phyloP scores from a whole-genome alignment of 2,888 invertebrate genomes.

The Diaperis boleti region DNA sequence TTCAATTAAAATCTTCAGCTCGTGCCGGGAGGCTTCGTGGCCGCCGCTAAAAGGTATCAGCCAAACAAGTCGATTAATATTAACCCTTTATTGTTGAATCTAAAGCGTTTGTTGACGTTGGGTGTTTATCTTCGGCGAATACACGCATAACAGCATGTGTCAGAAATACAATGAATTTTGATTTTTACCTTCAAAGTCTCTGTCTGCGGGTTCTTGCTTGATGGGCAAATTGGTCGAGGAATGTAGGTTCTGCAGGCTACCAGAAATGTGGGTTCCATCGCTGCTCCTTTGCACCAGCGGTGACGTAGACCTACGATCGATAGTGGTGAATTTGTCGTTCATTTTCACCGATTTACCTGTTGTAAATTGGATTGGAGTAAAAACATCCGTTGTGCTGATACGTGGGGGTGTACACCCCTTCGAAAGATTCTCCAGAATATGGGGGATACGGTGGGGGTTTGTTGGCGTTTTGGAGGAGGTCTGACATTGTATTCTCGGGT shows the following conservation, averaged over 20 bases:
- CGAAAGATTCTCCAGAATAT: slow-evolving; percentile 56
- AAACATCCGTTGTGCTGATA: slow-evolving; percentile 61
- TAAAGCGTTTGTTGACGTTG: slow-evolving; percentile 37
- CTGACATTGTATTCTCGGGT: slow-evolving; percentile 57
- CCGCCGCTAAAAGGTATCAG: slow-evolving; percentile 59
- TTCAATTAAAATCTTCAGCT: slow-evolving; percentile 62
- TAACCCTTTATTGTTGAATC: slow-evolving; percentile 56
- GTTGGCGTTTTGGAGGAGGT: slow-evolving; percentile 57
- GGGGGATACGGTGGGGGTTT: slow-evolving; percentile 56
- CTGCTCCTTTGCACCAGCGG: slow-evolving; percentile 24
- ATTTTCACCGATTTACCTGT: slow-evolving; percentile 50
- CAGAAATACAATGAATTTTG: slow-evolving; percentile 16
- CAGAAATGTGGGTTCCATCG: slow-evolving; percentile 16
- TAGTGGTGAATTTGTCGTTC: slow-evolving; percentile 8
- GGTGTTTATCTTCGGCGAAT: slow-evolving; percentile 34
- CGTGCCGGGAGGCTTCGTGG: slow-evolving; percentile 49
- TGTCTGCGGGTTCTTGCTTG: slow-evolving; percentile 62
- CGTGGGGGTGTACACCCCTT: slow-evolving; percentile 58
- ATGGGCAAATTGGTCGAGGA: slow-evolving; percentile 50
- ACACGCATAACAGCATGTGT: slow-evolving; percentile 2
- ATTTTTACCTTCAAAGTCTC: slow-evolving; percentile 58
- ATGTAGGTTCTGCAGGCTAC: slow-evolving; percentile 30
- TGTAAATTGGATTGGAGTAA: slow-evolving; percentile 59
- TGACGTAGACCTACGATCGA: slow-evolving; percentile 34
- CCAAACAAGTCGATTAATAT: slow-evolving; percentile 62